These are phyloP conservation scores for Nannoperca australis DNA, from an alignment of 2,797 vertebrate genomes.

Conservation along the genomic window DNA sequence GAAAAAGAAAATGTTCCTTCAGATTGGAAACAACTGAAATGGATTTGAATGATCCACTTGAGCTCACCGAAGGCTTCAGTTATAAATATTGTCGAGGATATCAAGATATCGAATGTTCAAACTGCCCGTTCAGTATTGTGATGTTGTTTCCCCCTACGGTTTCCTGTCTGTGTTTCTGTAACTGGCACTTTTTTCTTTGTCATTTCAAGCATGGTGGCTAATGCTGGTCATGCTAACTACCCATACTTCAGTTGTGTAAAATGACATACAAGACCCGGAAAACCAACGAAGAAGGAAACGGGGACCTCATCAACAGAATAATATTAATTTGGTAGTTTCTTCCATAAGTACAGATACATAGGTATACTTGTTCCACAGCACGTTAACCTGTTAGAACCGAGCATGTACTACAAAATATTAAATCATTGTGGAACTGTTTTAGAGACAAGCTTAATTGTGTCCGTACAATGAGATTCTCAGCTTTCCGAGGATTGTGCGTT, in stretches of 20 bases:
- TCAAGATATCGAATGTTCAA: not conserved
- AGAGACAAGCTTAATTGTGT: no score
- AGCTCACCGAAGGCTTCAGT: not conserved
- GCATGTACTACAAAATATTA: no score
- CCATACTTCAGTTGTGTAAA: not conserved
- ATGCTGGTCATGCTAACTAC: not conserved
- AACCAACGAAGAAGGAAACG: not conserved
- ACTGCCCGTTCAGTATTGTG: not conserved
- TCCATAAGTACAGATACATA: not conserved
- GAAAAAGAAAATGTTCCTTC: slow-evolving; percentile 16
- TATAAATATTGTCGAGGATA: not conserved
- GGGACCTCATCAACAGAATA: not conserved
- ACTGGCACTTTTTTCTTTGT: not conserved
- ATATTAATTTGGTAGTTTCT: not conserved
- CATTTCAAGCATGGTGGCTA: not conserved
- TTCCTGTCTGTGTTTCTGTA: not conserved
- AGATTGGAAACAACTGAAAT: slow-evolving; percentile 20
- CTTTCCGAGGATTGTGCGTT: no score
- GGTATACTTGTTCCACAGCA: not conserved
- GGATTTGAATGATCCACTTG: slow-evolving; percentile 12
- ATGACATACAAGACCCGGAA: not conserved
- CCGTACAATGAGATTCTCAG: no score
- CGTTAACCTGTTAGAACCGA: not conserved
- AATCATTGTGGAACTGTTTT: no score
- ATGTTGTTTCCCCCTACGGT: not conserved